Percentiles rank a stretch among this genome's conserved stretches.
phyloP scores from a whole-genome alignment of 2,113 vertebrate genomes.

The Eupsittula cactorum region DNA sequence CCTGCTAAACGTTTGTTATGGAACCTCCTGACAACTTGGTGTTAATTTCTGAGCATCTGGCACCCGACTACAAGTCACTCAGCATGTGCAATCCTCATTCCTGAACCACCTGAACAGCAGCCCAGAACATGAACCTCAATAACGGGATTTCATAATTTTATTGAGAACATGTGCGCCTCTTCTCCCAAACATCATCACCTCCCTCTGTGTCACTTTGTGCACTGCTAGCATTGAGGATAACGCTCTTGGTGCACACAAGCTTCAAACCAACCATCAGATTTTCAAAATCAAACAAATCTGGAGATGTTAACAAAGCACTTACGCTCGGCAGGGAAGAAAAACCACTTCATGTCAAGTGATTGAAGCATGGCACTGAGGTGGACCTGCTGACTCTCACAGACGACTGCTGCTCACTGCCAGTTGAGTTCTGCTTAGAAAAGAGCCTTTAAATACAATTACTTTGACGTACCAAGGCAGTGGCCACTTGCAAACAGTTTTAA shows the following conservation, averaged over 20 bases:
- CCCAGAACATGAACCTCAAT: not conserved
- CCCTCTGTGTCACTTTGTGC: not conserved
- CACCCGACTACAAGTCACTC: not conserved
- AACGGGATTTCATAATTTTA: accelerated
- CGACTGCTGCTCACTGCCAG: not conserved
- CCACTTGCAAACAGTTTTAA: not conserved
- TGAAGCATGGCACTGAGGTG: accelerated
- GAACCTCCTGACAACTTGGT: not conserved
- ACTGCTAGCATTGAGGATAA: not conserved
- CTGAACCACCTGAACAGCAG: not conserved
- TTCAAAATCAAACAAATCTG: not conserved
- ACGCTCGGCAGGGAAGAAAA: not conserved
- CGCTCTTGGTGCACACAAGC: not conserved
- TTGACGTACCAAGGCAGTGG: not conserved
- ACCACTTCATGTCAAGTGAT: not conserved
- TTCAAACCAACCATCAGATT: not conserved
- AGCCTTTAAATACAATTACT: not conserved
- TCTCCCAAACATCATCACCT: not conserved
- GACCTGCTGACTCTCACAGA: not conserved
- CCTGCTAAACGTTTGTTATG: not conserved
- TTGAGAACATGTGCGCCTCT: not conserved
- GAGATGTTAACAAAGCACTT: not conserved
- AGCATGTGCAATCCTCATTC: not conserved
- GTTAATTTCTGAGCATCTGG: not conserved
- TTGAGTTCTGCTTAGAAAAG: not conserved